Evolutionary conservation across 2,113 vertebrate genomes (phyloP).

Genomic region (Crotalus tigris): DNA sequence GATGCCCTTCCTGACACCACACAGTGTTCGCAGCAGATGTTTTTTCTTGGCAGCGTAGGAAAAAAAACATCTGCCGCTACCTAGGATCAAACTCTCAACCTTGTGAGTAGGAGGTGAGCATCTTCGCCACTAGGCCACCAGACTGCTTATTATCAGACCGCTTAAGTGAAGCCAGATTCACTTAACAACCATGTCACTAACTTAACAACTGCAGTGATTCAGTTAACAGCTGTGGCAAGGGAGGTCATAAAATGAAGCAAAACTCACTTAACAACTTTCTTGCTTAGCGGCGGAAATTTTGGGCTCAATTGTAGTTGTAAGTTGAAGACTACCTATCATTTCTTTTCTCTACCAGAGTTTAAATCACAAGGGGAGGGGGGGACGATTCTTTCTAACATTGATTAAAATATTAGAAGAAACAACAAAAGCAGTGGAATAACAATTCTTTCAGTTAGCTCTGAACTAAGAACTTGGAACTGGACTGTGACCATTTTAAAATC

Average conservation of each 20-base stretch:
- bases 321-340: not conserved
- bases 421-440: not conserved
- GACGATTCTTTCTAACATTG: constrained; percentile 7
- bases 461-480: not conserved
- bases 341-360: not conserved
- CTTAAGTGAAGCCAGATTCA: not conserved
- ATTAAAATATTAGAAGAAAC: constrained; percentile 39
- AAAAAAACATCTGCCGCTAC: no score
- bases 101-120: no score
- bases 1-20: no score
- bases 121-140: no score
- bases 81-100: no score
- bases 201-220: not conserved
- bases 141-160: no score
- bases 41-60: no score
- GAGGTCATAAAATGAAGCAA: not conserved
- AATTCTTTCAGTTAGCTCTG: not conserved
- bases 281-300: not conserved
- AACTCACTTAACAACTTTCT: not conserved
- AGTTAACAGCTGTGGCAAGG: not conserved
- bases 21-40: no score
- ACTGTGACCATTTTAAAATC: not conserved
- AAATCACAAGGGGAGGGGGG: not conserved
- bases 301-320: not conserved
- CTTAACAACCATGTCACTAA: not conserved